These are phyloP conservation scores for Pachycephus smyrnensis DNA, from an alignment of 2,888 invertebrate species.

Conservation along the genomic window DNA sequence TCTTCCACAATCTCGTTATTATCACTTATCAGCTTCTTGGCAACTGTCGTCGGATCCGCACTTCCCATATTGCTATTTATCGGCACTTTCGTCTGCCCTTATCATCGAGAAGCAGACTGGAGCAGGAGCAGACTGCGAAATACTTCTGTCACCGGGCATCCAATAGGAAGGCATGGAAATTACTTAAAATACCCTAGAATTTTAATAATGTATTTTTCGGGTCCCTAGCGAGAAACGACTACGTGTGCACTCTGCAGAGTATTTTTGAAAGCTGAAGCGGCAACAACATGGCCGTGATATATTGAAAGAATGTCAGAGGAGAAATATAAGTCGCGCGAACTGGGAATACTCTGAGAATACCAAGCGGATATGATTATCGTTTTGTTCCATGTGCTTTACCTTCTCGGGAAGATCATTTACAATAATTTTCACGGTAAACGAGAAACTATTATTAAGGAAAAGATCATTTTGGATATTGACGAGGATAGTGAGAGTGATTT, in stretches of 20 bases:
- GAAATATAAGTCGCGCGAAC: background rate
- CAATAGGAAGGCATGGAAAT: background rate
- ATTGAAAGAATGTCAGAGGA: background rate
- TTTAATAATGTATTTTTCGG: background rate
- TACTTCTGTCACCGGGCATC: background rate
- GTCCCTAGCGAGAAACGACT: background rate
- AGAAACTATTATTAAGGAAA: background rate
- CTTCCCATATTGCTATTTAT: constrained; percentile 61
- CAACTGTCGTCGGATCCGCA: constrained; percentile 58
- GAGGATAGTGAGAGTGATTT: background rate
- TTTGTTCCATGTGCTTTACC: constrained; percentile 52
- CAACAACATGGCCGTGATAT: background rate
- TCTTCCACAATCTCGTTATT: constrained; percentile 69
- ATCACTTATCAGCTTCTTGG: constrained; percentile 53
- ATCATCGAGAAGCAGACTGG: background rate
- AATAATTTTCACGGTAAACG: constrained; percentile 30
- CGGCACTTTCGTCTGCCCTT: background rate
- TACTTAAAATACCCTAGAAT: background rate
- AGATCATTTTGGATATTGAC: background rate
- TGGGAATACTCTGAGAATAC: background rate
- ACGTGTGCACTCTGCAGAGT: background rate
- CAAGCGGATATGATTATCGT: constrained; percentile 48
- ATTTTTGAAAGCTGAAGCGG: background rate
- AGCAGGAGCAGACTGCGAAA: background rate
- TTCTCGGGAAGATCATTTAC: constrained; percentile 51